Conservation (phyloP, 1,140 invertebrate genomes). For the Magallana angulata region DNA sequence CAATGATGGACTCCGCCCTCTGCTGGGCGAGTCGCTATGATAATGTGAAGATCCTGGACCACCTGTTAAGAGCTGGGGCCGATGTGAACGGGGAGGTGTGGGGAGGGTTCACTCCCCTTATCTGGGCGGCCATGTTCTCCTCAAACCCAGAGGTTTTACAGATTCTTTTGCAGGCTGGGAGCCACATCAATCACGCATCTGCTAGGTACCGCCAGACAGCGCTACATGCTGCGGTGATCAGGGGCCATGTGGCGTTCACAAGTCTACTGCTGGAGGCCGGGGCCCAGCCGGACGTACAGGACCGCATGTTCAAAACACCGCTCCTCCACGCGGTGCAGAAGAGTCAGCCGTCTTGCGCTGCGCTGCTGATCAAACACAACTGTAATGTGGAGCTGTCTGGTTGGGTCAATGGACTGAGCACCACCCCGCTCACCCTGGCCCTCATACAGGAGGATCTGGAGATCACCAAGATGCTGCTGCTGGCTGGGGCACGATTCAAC, state of each 20-base stretch:
- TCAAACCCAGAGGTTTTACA: constrained; percentile 50
- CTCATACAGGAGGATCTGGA: constrained; percentile 61
- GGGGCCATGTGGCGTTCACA: constrained; percentile 47
- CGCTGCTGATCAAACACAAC: constrained; percentile 59
- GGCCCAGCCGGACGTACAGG: constrained; percentile 57
- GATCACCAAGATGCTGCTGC: constrained; percentile 63
- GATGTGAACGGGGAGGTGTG: constrained; percentile 59
- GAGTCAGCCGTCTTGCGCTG: constrained; percentile 49
- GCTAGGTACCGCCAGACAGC: constrained; percentile 63
- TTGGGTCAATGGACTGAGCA: constrained; percentile 58
- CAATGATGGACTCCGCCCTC: constrained; percentile 58
- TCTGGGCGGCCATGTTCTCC: constrained; percentile 64
- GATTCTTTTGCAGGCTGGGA: constrained; percentile 57
- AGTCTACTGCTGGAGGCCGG: constrained; percentile 55
- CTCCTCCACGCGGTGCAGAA: constrained; percentile 61
- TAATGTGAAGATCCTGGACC: constrained; percentile 49
- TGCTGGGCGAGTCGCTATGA: constrained; percentile 67
- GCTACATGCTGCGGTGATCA: constrained; percentile 63
- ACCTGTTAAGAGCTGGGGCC: constrained; percentile 55
- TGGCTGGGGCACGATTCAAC: constrained; percentile 65
- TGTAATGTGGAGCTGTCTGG: constrained; percentile 63
- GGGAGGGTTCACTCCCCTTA: constrained; percentile 65
- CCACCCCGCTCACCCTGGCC: constrained; percentile 62
- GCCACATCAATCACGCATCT: constrained; percentile 57
- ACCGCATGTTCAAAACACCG: constrained; percentile 64